These are phyloP conservation scores for Jacana jacana DNA, from an alignment of 2,113 vertebrate genomes.

Conservation along the genomic window DNA sequence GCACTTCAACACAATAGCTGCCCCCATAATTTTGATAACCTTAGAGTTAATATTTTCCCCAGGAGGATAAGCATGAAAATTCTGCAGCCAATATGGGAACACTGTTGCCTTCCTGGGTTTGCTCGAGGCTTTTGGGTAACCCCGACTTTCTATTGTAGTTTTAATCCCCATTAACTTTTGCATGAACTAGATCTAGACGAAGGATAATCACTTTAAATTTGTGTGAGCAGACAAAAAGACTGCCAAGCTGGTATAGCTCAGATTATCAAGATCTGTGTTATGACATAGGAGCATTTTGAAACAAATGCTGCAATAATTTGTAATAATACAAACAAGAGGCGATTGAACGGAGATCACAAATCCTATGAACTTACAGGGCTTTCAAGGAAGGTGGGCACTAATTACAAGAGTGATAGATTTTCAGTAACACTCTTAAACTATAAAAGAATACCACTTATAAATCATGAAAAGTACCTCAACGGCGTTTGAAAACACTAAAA, in stretches of 20 bases:
- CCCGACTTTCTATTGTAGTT: not conserved
- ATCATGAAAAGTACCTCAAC: conserved; percentile 23
- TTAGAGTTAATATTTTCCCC: not conserved
- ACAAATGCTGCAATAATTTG: not conserved
- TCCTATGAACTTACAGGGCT: not conserved
- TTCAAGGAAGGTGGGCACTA: not conserved
- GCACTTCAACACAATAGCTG: not conserved
- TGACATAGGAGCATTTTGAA: not conserved
- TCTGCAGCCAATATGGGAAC: not conserved
- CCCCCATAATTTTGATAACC: not conserved
- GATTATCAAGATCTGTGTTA: not conserved
- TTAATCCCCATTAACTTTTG: not conserved
- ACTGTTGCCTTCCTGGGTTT: not conserved
- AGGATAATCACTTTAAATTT: not conserved
- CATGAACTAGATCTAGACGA: not conserved
- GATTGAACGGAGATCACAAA: not conserved
- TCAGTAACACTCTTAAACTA: conserved; percentile 37
- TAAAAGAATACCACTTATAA: conserved; percentile 30
- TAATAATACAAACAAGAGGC: not conserved
- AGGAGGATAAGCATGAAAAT: not conserved
- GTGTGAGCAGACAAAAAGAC: not conserved
- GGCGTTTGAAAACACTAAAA: not conserved
- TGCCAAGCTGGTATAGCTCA: not conserved
- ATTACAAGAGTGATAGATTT: not conserved
- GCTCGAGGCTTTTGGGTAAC: not conserved